These are phyloP conservation scores for Polydesmus complanatus DNA, from an alignment of 2,888 invertebrate genomes.

Conservation along the genomic window DNA sequence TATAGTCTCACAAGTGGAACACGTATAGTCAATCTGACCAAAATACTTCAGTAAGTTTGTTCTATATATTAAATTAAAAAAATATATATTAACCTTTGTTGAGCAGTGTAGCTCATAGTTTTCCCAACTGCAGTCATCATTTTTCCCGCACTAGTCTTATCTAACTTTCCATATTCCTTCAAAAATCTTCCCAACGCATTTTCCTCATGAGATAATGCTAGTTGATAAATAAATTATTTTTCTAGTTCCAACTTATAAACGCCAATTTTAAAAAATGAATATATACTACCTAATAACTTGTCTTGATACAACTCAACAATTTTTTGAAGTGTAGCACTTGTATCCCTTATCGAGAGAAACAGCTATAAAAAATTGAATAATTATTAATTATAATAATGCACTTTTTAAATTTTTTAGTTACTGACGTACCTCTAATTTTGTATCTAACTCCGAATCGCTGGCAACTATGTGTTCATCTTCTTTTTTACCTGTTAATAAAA, in stretches of 20 bases:
- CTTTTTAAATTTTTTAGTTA: constrained; percentile 8
- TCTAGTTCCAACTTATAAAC: constrained; percentile 19
- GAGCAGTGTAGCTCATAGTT: constrained; percentile 75
- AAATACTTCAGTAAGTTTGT: background rate
- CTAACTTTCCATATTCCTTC: constrained; percentile 79
- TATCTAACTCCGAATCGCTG: constrained; percentile 90
- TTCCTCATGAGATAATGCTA: constrained; percentile 84
- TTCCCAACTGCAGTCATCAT: constrained; percentile 73
- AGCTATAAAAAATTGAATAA: constrained; percentile 32
- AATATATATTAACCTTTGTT: constrained; percentile 52
- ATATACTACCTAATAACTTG: constrained; percentile 55
- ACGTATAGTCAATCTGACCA: constrained; percentile 55
- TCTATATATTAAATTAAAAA: constrained; percentile 13
- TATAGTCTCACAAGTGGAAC: constrained; percentile 75
- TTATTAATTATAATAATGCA: constrained; percentile 10
- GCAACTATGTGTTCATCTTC: constrained; percentile 94
- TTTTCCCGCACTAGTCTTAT: constrained; percentile 68
- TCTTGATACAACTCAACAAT: constrained; percentile 89
- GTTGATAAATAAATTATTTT: constrained; percentile 14
- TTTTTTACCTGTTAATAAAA: too few species aligned
- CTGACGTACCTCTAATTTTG: constrained; percentile 60
- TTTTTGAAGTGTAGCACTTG: constrained; percentile 70
- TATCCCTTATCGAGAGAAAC: constrained; percentile 81
- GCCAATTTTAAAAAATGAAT: background rate
- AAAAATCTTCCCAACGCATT: constrained; percentile 86